A percentile compares a stretch with the other conserved stretches of the same genome.
These are phyloP conservation scores for Chironomus tentans DNA, from an alignment of 2,888 invertebrate species.

Conservation along the genomic window DNA sequence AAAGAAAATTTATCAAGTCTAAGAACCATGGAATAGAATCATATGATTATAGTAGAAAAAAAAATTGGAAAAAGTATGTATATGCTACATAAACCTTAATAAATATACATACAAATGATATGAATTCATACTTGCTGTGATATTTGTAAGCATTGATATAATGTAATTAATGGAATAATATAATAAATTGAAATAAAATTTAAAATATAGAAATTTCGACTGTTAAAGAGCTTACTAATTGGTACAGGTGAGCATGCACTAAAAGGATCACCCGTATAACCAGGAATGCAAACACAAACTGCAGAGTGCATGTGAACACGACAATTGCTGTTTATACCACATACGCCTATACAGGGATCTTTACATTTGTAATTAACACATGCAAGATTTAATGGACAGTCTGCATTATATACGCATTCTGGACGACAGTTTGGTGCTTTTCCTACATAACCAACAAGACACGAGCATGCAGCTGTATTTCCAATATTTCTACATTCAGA, in stretches of 20 bases:
- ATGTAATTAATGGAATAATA: too few species aligned
- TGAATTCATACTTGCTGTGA: too few species aligned
- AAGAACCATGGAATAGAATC: neutral
- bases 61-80: neutral
- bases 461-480: conserved; percentile 72
- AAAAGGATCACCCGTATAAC: conserved; percentile 61
- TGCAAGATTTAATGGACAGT: conserved; percentile 64
- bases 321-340: conserved; percentile 66
- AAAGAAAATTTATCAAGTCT: too few species aligned
- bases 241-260: conserved; percentile 54
- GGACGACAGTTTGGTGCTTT: conserved; percentile 76
- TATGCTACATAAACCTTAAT: conserved; percentile 12
- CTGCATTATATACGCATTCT: conserved; percentile 63
- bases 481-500: conserved; percentile 72
- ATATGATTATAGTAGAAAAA: neutral
- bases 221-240: conserved; percentile 38
- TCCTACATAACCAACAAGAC: conserved; percentile 67
- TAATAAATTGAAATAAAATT: too few species aligned
- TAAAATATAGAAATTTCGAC: too few species aligned
- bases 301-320: conserved; percentile 68
- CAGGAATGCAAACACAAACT: conserved; percentile 63
- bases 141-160: too few species aligned
- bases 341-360: conserved; percentile 70
- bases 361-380: conserved; percentile 70
- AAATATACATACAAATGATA: neutral